A percentile compares a stretch with the other conserved stretches of the same genome.
Evolutionary conservation across 2,113 vertebrate species (phyloP).

Genomic region (Psilopogon haemacephalus): DNA sequence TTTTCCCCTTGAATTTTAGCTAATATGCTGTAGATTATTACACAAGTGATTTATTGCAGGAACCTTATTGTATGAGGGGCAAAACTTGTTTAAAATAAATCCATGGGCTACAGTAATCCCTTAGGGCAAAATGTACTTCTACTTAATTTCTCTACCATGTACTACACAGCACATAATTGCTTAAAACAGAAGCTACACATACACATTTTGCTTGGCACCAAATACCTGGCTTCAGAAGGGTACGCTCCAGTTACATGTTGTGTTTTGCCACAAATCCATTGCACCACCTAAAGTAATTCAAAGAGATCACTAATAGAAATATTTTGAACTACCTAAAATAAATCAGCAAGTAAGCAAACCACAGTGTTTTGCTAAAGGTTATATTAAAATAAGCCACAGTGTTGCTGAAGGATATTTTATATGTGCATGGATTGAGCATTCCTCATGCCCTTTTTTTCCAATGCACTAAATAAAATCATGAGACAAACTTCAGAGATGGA

Average conservation of each 20-base stretch:
- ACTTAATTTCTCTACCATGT: slow-evolving; percentile 80
- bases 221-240: slow-evolving; percentile 66
- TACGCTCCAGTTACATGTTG: slow-evolving; percentile 71
- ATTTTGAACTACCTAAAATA: slow-evolving; percentile 64
- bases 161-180: slow-evolving; percentile 78
- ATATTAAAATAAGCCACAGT: slow-evolving; percentile 56
- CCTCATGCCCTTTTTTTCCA: slow-evolving; percentile 41
- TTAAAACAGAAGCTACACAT: slow-evolving; percentile 77
- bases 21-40: slow-evolving; percentile 70
- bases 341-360: slow-evolving; percentile 68
- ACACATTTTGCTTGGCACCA: slow-evolving; percentile 77
- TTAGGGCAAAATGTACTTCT: slow-evolving; percentile 74
- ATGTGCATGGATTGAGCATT: slow-evolving; percentile 20
- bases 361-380: slow-evolving; percentile 65
- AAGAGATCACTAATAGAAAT: slow-evolving; percentile 74
- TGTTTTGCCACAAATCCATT: slow-evolving; percentile 74
- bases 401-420: slow-evolving; percentile 46
- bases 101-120: slow-evolving; percentile 77
- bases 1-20: neutral
- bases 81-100: slow-evolving; percentile 80
- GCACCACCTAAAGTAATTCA: slow-evolving; percentile 69
- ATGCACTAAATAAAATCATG: slow-evolving; percentile 46
- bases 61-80: slow-evolving; percentile 67
- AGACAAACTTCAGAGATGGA: slow-evolving; percentile 44
- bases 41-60: slow-evolving; percentile 74